Base-by-base conservation (phyloP, 2,888 invertebrate genomes). In the Harmothoe impar region DNA sequence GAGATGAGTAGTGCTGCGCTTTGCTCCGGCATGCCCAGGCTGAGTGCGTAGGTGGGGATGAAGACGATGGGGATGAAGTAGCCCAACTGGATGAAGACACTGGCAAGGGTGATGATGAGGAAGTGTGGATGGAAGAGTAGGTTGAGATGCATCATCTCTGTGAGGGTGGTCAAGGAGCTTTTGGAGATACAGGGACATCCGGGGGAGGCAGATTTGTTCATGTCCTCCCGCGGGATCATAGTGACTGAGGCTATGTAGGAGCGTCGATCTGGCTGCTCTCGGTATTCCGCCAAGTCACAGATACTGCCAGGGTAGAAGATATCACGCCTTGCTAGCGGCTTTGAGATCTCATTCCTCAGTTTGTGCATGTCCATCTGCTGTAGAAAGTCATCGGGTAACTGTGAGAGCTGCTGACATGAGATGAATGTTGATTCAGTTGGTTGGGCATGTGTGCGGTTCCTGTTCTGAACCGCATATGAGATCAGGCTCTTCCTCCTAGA, bases 41-140 rank as follows among this genome's bases (percentile, higher is more conserved):
- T 93, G 1, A 94, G 93, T 0, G 98, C 98, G 93, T 98, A 94
- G 88, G 93, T 94, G 51, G 98, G 98, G 90, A 98, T 96, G 94
- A 97, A 99, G 96, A 98, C 97, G 95, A 98, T 99, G 0, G 99
- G 99, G 17, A 99, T 98, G 95, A 98, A 99, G 96, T 99, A 98
- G 23, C 94, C 95, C 96, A 98, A 97, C 97, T 99, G 98, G 0
- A 99, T 99, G 92, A 99, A 97, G 94, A 98, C 98, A 31, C 99
- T 99, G 92, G 98, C 98, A 51, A 98, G 93, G 3, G 98, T 97
- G 81, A 99, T 96, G 72, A 99, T 96, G 91, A 98, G 96, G 95
- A 99, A 99, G 0, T 98, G 97, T 0, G 98, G 97, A 56, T 98
- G 98, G 94, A 97, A 97, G 89, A 99, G 97, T 0, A 99, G 96